Base-by-base conservation (phyloP, 37 sponge, comb jelly and placozoan species). In the Halisarca cf. caerulea region DNA sequence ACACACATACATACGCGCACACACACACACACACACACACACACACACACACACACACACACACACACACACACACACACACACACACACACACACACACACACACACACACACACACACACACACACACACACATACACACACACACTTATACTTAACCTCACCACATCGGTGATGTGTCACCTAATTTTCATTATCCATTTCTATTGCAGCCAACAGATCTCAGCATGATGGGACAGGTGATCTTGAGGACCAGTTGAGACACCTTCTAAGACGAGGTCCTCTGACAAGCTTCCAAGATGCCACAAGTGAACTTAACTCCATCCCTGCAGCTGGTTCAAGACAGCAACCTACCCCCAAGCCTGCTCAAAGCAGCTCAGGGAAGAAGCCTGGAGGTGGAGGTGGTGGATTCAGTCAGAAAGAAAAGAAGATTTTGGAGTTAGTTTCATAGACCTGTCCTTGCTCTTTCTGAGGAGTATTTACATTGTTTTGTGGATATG, bases 201-300 rank as follows among this genome's bases (percentile, higher is more conserved):
- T 34, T 36, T 2, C 33, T 36, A 2, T 36, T 4, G 21, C 36
- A 71, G 35, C 37, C 73, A 2, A 14, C 57, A 14, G 4, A 34
- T 6, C 3, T n/a, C n/a, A 6, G 36, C 4, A 23, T 4, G 7
- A 36, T 69, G 71, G 37, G 17, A 40, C 77, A 6, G 24, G 2
- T 74, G 77, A 74, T 40, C 14, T 74, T 3, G 77, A 74, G 24
- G 77, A 74, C 6, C 42, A 37, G 7, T 43, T 74, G 36, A 20
- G 45, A 21, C 42, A 74, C 2, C 38, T 37, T 44, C 24, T 74
- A n/a, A 37, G 77, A 43, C 77, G 32, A n/a, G 38, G 77, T 37
- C 92, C 92, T 3, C 75, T 92, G 42, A 82, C 83, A 4, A 86
- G 89, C 42, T 92, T 86, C 59, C 87, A 88, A 28, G 92, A 92